These are phyloP conservation scores for Pangasius krempfi DNA, from an alignment of 2,797 vertebrate species.

Conservation along the genomic window DNA sequence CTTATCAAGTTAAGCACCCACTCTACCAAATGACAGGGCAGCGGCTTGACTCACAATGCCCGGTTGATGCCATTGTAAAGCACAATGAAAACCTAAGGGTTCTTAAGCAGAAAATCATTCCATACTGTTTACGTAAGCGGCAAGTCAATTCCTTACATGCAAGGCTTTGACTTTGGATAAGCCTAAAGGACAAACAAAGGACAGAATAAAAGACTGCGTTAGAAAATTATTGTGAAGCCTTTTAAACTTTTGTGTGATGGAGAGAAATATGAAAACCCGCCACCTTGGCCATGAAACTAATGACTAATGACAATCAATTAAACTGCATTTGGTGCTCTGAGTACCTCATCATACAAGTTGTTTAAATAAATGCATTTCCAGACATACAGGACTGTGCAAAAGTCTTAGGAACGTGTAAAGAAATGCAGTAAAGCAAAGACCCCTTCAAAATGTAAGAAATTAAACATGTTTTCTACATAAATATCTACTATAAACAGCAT, in stretches of 20 bases:
- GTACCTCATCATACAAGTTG: neutral
- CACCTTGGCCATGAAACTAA: neutral
- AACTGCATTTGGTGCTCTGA: neutral
- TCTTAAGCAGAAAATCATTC: constrained; percentile 25
- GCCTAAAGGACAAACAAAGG: constrained; percentile 43
- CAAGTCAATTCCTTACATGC: constrained; percentile 16
- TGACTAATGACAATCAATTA: neutral
- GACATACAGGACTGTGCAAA: neutral
- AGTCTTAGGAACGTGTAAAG: neutral
- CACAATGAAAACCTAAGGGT: constrained; percentile 18
- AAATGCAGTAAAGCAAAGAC: neutral
- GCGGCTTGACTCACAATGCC: constrained; percentile 17
- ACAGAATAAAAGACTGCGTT: constrained; percentile 37
- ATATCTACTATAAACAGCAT: too few species aligned
- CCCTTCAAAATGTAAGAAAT: neutral
- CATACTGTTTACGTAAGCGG: constrained; percentile 20
- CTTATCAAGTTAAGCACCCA: constrained; percentile 20
- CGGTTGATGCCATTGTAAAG: constrained; percentile 3
- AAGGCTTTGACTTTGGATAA: constrained; percentile 42
- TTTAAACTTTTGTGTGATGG: neutral
- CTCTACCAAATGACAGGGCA: constrained; percentile 20
- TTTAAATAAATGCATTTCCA: neutral
- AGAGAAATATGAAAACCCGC: neutral
- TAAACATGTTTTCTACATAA: neutral
- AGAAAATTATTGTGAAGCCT: neutral